Base-by-base conservation (phyloP, 2,113 vertebrate species). In the Calonectris borealis region DNA sequence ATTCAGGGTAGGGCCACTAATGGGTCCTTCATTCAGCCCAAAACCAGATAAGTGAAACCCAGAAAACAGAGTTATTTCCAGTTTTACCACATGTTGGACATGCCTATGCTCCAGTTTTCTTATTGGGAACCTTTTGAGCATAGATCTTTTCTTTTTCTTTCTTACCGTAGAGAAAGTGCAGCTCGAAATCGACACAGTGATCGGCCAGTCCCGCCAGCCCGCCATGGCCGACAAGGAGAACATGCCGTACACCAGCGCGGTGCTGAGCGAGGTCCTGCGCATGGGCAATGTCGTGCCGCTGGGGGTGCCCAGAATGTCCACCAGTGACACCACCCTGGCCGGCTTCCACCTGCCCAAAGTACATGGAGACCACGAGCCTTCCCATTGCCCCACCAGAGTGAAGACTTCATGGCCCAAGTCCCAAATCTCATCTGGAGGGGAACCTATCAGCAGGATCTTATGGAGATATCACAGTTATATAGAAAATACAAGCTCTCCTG, bases 251-350 rank as follows among this genome's bases (percentile, higher is more conserved):
- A 99, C 98, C 40, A 98, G 98, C 0, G 98, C 99, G 0, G 98
- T 99, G 73, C 96, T 99, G 95, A 99, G 99, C 0, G 99, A 99
- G 97, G 98, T 99, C 69, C 98, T 98, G 94, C 98, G 99, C 58
- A 84, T 99, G 97, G 98, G 98, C 75, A 98, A 99, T 31, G 91
- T 99, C 3, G 44, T 99, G 58, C 99, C 99, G 0, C 73, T 99
- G 44, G 99, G 98, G 1, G 98, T 97, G 52, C 97, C 98, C 70
- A 98, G 98, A 85, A 96, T 97, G 98, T 94, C 98, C 27, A 86
- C 84, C 42, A 98, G 61, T 1, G 97, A 99, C 89, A 98, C 98
- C 19, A 98, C 44, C 5, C 82, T 99, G 84, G 98, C 97, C 0
- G 98, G 98, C 40, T 99, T 98, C 95, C 83, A 98, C 55, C 95